Conservation (phyloP, 2,797 vertebrate genomes). For the Coregonus ussuriensis region DNA sequence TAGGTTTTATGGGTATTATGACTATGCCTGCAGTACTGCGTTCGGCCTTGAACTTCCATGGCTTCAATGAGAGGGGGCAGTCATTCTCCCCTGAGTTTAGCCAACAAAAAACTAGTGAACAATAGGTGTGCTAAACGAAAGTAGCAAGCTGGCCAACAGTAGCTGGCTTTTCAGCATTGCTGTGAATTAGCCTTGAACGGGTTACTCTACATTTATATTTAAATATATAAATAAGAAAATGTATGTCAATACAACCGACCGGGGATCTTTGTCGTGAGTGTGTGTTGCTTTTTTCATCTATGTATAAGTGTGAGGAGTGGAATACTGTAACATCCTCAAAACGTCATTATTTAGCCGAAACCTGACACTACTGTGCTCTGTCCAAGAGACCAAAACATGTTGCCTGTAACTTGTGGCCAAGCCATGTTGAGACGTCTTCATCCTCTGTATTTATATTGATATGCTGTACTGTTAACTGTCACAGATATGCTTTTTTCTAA, state of each 20-base stretch:
- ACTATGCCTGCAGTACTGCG: too few relatives aligned
- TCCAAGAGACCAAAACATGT: constrained; percentile 61
- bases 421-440: constrained; percentile 51
- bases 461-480: constrained; percentile 88
- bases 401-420: constrained; percentile 54
- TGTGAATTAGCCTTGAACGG: constrained; percentile 14
- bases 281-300: constrained; percentile 67
- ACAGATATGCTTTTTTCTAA: constrained; percentile 93
- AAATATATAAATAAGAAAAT: constrained; percentile 42
- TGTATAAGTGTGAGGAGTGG: constrained; percentile 64
- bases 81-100: too few relatives aligned
- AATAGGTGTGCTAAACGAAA: too few relatives aligned
- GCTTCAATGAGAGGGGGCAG: too few relatives aligned
- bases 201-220: constrained; percentile 50
- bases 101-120: too few relatives aligned
- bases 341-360: constrained; percentile 10
- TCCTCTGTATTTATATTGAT: constrained; percentile 79
- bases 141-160: too few relatives aligned
- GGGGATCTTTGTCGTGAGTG: constrained; percentile 44
- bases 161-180: too few relatives aligned
- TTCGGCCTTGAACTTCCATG: too few relatives aligned
- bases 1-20: too few relatives aligned
- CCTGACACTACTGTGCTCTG: constrained; percentile 59
- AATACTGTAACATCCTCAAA: constrained; percentile 6
- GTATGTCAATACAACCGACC: constrained; percentile 28